A percentile compares a stretch with the other conserved stretches of the same genome.
phyloP scores from a whole-genome alignment of 2,888 invertebrate species.

The Amphipoea oculea region DNA sequence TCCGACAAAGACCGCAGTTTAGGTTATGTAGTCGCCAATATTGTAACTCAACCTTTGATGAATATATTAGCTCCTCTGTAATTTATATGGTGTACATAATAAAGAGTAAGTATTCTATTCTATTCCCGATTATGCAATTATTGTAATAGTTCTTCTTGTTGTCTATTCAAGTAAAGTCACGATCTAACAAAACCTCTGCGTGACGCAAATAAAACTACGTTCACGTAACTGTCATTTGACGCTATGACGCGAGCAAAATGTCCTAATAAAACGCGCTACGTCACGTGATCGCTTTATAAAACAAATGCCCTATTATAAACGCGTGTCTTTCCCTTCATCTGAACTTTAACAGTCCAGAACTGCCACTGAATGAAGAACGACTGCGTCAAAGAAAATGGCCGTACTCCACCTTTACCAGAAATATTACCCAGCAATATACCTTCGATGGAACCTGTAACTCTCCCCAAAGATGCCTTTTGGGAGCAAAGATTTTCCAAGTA shows the following conservation, averaged over 20 bases:
- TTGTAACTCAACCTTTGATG: too few relatives aligned
- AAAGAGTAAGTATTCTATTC: too few relatives aligned
- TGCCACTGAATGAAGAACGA: constrained; percentile 28
- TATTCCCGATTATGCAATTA: neutral
- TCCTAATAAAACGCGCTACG: constrained; percentile 33
- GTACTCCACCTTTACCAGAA: constrained; percentile 41
- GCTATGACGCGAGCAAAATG: constrained; percentile 29
- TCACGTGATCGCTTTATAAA: constrained; percentile 37
- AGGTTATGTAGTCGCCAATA: neutral
- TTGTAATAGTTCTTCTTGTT: neutral
- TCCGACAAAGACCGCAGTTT: too few relatives aligned
- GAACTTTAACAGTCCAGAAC: constrained; percentile 35
- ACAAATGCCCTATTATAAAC: constrained; percentile 34
- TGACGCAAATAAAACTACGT: constrained; percentile 16
- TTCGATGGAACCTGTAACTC: constrained; percentile 53
- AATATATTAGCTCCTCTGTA: neutral
- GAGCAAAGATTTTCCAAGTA: constrained; percentile 72
- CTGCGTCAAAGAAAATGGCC: constrained; percentile 26
- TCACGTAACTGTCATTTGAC: constrained; percentile 23
- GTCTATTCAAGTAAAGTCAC: neutral
- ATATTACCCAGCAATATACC: constrained; percentile 53
- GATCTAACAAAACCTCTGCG: constrained; percentile 10
- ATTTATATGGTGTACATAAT: too few relatives aligned
- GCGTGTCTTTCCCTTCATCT: constrained; percentile 11
- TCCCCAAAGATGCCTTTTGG: constrained; percentile 58